Evolutionary conservation across 2,797 vertebrate species (phyloP), one percentile per base, ranked within the genome.

Genomic region (Limosa lapponica): DNA sequence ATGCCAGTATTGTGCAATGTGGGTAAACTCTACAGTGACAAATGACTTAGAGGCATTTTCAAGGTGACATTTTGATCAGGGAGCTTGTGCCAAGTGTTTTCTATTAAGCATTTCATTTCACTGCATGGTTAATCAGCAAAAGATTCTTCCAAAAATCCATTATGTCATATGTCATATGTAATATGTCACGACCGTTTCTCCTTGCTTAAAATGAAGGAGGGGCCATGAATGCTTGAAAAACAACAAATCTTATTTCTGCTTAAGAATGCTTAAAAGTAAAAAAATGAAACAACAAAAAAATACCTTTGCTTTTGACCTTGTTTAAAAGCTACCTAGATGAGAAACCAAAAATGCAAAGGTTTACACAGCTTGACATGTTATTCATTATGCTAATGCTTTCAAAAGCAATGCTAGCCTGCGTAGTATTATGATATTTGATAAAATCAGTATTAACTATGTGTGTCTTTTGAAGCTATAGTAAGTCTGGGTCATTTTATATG

Each of bases 381-480:
- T 86, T 97, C 65, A 58, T 96, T 98, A 94, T 96, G 82, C 93
- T 96, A 97, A 96, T 96, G 81, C 77, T 87, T 91, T 87, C 71
- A 87, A 95, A 97, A 97, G 89, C 83, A 96, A 43, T 87, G 57
- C 87, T 82, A 89, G 61, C 32, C 73, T 84, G 55, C 81, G 67
- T 95, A 94, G 83, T 65, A 62, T 97, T 97, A 96, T 82, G 82
- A 82, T 89, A 65, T 87, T 96, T n/a, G 86, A 97, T 97, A 97
- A 97, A 97, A 97, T 97, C 95, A 88, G 81, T 86, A 97, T 93
- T 96, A 97, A 89, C 81, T 97, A 46, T 91, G 73, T 64, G 59
- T 96, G 89, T 90, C 96, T 97, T 98, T 97, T 96, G 97, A 98
- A 97, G 94, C 92, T 96, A 37, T 89, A 90, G 49, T 96, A 96